Conservation (phyloP, 2,113 vertebrate genomes). For the Poeciliopsis retropinna region DNA sequence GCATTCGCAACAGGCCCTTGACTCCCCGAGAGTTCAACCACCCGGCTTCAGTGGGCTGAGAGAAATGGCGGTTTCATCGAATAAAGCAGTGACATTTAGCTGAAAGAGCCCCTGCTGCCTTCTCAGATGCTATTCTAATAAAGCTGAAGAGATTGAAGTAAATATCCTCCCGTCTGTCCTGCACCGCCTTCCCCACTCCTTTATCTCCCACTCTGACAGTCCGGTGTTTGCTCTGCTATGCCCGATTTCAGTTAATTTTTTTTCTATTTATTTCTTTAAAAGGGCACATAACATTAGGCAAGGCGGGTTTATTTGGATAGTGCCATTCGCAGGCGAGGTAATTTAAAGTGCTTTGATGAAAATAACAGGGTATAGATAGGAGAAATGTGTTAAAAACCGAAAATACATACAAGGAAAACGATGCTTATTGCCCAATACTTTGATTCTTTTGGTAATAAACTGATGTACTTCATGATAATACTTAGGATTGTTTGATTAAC, state of each 20-base stretch:
- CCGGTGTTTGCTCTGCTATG: conserved; percentile 10
- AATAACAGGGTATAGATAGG: no score
- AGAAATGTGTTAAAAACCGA: no score
- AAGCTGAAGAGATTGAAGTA: conserved; percentile 45
- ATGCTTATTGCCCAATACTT: no score
- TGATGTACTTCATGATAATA: no score
- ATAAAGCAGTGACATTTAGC: conserved; percentile 77
- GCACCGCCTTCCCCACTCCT: conserved; percentile 39
- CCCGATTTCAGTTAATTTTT: neutral
- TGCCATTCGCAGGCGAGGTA: no score
- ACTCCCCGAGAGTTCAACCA: conserved; percentile 37
- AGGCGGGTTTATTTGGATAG: no score
- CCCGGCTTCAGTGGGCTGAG: conserved; percentile 48
- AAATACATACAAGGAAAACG: no score
- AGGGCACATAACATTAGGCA: neutral
- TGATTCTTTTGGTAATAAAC: no score
- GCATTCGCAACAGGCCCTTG: conserved; percentile 61
- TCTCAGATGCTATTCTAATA: conserved; percentile 47
- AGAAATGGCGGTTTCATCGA: conserved; percentile 48
- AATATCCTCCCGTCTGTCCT: conserved; percentile 51
- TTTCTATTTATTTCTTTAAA: neutral
- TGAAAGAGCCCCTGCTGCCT: conserved; percentile 38
- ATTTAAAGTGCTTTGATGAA: no score
- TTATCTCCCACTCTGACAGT: conserved; percentile 35
- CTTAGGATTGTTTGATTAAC: no score